phyloP scores from a whole-genome alignment of 2,113 vertebrate genomes.

The Siphamia tubifer region DNA sequence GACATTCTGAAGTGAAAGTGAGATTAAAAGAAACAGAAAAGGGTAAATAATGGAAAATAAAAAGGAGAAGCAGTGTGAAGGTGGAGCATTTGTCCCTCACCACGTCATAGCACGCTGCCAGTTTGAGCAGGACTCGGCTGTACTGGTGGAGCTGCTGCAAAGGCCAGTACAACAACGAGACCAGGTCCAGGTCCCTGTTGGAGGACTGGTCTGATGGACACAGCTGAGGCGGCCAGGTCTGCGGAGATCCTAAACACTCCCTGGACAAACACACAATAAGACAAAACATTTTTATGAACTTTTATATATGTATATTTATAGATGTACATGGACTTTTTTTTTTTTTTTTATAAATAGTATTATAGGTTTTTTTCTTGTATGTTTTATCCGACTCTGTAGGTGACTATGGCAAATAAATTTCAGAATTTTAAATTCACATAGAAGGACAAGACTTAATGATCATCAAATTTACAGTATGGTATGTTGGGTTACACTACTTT shows the following conservation, averaged over 20 bases:
- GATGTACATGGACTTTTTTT: no score
- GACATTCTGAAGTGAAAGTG: neutral
- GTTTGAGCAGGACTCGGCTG: conserved; percentile 87
- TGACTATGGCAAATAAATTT: no score
- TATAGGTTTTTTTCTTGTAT: no score
- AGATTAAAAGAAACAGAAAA: neutral
- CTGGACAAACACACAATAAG: conserved; percentile 64
- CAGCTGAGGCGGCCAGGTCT: conserved; percentile 81
- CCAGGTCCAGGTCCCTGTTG: conserved; percentile 80
- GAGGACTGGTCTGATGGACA: conserved; percentile 74
- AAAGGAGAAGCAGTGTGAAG: neutral
- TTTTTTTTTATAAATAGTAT: no score
- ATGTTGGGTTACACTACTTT: no score
- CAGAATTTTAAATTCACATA: no score
- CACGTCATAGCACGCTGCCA: conserved; percentile 93
- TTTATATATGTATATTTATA: no score
- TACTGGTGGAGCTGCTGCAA: conserved; percentile 90
- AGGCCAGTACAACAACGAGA: conserved; percentile 88
- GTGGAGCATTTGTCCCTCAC: conserved; percentile 71
- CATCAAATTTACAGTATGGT: no score
- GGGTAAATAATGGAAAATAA: neutral
- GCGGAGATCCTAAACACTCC: conserved; percentile 86
- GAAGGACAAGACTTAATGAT: neutral
- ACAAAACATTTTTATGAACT: no score
- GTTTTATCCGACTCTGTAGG: no score